Evolutionary conservation across 2,113 vertebrate genomes (phyloP), one percentile per base, ranked within the genome.

Genomic region (Apus apus): DNA sequence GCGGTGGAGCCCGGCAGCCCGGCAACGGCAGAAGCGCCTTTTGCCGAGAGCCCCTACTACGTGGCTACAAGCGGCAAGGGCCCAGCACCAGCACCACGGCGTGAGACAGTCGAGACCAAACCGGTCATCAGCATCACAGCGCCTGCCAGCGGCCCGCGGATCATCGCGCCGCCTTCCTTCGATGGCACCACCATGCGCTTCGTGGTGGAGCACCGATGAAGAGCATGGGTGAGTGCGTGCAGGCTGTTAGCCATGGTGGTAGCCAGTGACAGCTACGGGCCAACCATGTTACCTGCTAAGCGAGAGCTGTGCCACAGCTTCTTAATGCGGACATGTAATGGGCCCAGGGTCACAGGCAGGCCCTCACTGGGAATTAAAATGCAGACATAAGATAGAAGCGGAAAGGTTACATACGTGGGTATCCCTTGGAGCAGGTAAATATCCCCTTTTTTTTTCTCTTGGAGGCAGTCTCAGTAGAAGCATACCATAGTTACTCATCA

Each of bases 121-220:
- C 99, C 99, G 0, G 96, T 99, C 68, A 99, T 99, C 97, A 99
- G 99, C 98, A 98, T 99, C 97, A 98, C 97, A 0, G 99, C 99
- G 0, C 99, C 99, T 45, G 98, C 99, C 62, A 84, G 97, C 34
- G 99, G 99, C 19, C 99, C 99, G 0, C 96, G 99, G 36, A 98
- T 99, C 95, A 98, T 99, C 1, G 99, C 99, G 1, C 99, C 99
- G 0, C 99, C 99, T 13, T 99, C 99, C 13, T 99, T 99, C 13
- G 99, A 99, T 1, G 99, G 99, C 86, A 99, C 99, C 66, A 99
- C 99, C 95, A 99, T 99, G 99, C 99, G 99, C 95, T 99, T 99
- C 16, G 99, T 99, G 97, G 98, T 99, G 93, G 99, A 99, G 95
- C 99, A 99, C 96, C 97, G 98, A 98, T 99, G 98, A 99, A 54